phyloP scores from a whole-genome alignment of 2,888 invertebrate genomes.

The Chesias legatella region DNA sequence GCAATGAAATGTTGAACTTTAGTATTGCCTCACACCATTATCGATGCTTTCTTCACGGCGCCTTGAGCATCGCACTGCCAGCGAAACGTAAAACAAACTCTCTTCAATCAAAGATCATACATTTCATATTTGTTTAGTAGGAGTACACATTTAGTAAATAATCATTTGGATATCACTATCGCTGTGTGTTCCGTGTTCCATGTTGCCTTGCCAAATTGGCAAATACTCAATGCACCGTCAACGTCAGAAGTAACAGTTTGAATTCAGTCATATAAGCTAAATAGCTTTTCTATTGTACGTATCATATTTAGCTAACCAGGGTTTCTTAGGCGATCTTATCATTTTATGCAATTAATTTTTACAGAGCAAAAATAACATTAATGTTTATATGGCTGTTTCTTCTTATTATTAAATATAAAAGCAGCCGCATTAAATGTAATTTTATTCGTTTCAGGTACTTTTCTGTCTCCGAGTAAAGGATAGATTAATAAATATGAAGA shows the following conservation, averaged over 20 bases:
- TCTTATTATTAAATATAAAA: too few relatives aligned
- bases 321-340: too few relatives aligned
- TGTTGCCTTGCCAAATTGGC: constrained; percentile 58
- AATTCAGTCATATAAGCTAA: constrained; percentile 20
- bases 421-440: constrained; percentile 13
- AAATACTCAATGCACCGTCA: constrained; percentile 54
- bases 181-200: constrained; percentile 45
- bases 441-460: constrained; percentile 57
- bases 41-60: constrained; percentile 31
- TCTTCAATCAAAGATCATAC: too few relatives aligned
- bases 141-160: constrained; percentile 17
- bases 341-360: too few relatives aligned
- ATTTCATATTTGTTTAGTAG: not conserved
- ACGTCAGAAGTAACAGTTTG: constrained; percentile 34
- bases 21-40: constrained; percentile 44
- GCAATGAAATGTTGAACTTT: constrained; percentile 60
- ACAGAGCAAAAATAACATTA: too few relatives aligned
- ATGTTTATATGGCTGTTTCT: too few relatives aligned
- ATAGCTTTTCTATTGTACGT: constrained; percentile 15
- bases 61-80: constrained; percentile 6
- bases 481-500: constrained; percentile 41
- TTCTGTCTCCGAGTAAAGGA: constrained; percentile 37
- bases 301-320: constrained; percentile 2
- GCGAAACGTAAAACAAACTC: constrained; percentile 8
- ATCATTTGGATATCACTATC: constrained; percentile 30